phyloP scores from a whole-genome alignment of 2,888 invertebrate genomes.

The Brenthis hecate region DNA sequence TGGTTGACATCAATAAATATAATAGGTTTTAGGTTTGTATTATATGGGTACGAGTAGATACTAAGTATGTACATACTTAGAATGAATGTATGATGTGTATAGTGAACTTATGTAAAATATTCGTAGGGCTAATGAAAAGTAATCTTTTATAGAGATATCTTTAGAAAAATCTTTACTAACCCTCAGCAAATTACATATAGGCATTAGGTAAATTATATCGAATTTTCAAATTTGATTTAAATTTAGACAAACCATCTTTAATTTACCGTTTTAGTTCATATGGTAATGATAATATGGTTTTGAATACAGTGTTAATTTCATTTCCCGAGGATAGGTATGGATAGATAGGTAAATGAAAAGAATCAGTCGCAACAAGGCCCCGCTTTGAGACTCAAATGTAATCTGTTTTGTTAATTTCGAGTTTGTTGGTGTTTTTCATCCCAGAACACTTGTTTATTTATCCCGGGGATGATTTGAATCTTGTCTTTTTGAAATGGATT shows the following conservation, averaged over 20 bases:
- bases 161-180: not conserved
- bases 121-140: too few species aligned
- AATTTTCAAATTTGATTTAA: constrained; percentile 6
- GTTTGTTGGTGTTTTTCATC: constrained; percentile 65
- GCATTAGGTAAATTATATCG: not conserved
- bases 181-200: not conserved
- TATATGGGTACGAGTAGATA: not conserved
- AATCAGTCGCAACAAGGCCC: constrained; percentile 66
- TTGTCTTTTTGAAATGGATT: constrained; percentile 36
- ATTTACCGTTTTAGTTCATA: not conserved
- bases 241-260: not conserved
- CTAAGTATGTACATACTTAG: not conserved
- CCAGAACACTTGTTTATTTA: constrained; percentile 51
- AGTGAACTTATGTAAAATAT: too few species aligned
- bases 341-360: constrained; percentile 63
- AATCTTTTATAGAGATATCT: not conserved
- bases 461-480: constrained; percentile 32
- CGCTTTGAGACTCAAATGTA: constrained; percentile 71
- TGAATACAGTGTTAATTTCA: constrained; percentile 12
- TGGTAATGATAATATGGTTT: constrained; percentile 15
- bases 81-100: too few species aligned
- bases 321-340: constrained; percentile 50
- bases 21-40: not conserved
- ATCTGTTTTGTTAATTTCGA: constrained; percentile 80
- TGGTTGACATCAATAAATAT: not conserved